phyloP scores from a whole-genome alignment of 2,888 invertebrate genomes.

The Sarcophaga subvicina region DNA sequence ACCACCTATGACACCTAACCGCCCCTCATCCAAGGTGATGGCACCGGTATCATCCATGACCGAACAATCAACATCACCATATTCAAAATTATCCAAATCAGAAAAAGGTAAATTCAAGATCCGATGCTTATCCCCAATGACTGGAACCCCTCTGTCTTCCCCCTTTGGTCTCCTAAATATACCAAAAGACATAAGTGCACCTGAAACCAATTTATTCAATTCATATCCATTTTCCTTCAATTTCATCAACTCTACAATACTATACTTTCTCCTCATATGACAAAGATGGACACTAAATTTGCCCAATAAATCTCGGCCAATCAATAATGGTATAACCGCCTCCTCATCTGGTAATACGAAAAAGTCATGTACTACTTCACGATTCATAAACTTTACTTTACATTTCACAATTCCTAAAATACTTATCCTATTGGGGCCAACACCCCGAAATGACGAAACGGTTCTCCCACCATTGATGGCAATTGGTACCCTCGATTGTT shows the following conservation, averaged over 20 bases:
- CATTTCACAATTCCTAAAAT: neutral
- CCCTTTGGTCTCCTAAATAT: neutral
- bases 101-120: conserved; percentile 1
- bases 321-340: neutral
- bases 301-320: conserved; percentile 1
- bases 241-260: neutral
- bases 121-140: neutral
- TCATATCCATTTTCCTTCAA: neutral
- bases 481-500: neutral
- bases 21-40: neutral
- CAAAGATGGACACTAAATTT: conserved; percentile 28
- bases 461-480: conserved; percentile 10
- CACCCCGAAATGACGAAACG: conserved; percentile 16
- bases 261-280: neutral
- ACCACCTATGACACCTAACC: neutral
- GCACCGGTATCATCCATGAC: neutral
- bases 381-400: neutral
- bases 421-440: conserved; percentile 21
- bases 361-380: conserved; percentile 9
- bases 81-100: no score
- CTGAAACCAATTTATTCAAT: neutral
- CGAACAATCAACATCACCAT: no score
- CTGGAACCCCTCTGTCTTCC: neutral
- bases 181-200: conserved; percentile 23
- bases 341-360: no score